Conservation (phyloP, 1,140 invertebrate species). For the Eubasilissa regina region DNA sequence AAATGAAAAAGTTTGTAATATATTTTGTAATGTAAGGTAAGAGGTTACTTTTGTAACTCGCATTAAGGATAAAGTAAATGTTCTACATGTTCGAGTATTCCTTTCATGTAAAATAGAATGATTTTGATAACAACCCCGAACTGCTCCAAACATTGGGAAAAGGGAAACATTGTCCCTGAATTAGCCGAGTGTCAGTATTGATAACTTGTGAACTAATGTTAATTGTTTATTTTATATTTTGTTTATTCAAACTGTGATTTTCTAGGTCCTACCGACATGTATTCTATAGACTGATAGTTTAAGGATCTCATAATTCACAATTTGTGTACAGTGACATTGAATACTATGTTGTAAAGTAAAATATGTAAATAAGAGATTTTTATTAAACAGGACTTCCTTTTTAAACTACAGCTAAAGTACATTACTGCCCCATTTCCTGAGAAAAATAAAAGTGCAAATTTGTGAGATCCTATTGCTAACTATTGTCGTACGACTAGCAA, state of each 20-base stretch:
- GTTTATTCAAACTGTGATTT: constrained; percentile 22
- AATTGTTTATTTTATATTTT: neutral
- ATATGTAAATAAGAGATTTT: constrained; percentile 9
- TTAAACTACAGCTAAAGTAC: neutral
- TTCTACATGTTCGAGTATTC: constrained; percentile 26
- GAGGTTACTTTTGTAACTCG: constrained; percentile 45
- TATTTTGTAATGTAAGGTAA: constrained; percentile 47
- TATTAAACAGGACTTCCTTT: neutral
- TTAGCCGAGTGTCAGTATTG: neutral
- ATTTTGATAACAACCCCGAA: neutral
- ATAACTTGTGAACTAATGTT: neutral
- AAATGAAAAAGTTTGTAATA: constrained; percentile 41
- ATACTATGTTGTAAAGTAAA: constrained; percentile 10
- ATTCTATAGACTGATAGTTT: constrained; percentile 19
- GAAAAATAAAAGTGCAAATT: too few species aligned
- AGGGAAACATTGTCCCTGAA: constrained; percentile 9
- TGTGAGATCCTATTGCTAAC: too few species aligned
- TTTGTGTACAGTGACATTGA: constrained; percentile 10
- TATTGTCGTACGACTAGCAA: too few species aligned
- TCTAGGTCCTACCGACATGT: constrained; percentile 6
- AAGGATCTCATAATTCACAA: constrained; percentile 14
- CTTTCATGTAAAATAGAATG: constrained; percentile 24
- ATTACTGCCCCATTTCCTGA: too few species aligned
- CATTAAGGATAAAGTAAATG: constrained; percentile 3
- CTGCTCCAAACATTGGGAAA: neutral